Conservation (phyloP, 2,888 invertebrate species). For the Gastrophysa polygoni region DNA sequence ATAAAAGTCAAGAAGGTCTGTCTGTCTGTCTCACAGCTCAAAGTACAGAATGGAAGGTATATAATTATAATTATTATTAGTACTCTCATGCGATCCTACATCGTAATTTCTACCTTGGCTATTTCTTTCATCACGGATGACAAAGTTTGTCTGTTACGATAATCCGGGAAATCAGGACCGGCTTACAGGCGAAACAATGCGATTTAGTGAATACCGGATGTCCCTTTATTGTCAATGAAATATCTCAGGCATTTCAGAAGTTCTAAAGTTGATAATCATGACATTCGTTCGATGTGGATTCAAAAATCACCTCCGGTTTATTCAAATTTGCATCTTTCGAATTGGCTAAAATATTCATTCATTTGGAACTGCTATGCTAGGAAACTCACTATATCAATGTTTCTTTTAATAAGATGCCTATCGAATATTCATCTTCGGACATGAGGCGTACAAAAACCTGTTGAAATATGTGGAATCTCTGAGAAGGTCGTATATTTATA, state of each 20-base stretch:
- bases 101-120: background rate
- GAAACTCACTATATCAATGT: too few species aligned
- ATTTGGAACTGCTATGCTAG: too few species aligned
- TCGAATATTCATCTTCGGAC: background rate
- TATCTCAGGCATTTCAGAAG: too few species aligned
- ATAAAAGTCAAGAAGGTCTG: background rate
- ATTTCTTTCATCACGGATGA: background rate
- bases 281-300: too few species aligned
- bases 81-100: background rate
- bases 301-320: too few species aligned
- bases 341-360: too few species aligned
- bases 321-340: too few species aligned
- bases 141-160: background rate
- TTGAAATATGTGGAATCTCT: conserved; percentile 24
- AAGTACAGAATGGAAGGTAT: background rate
- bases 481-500: conserved; percentile 24
- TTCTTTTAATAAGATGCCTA: background rate
- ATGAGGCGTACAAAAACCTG: conserved; percentile 13
- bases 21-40: background rate
- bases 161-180: background rate
- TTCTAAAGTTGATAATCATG: too few species aligned
- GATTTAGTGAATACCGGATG: too few species aligned
- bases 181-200: background rate
- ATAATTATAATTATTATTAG: background rate
- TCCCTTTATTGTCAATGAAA: background rate